Evolutionary conservation across 2,888 invertebrate genomes (phyloP).

Genomic region (Drosophila meridiana): DNA sequence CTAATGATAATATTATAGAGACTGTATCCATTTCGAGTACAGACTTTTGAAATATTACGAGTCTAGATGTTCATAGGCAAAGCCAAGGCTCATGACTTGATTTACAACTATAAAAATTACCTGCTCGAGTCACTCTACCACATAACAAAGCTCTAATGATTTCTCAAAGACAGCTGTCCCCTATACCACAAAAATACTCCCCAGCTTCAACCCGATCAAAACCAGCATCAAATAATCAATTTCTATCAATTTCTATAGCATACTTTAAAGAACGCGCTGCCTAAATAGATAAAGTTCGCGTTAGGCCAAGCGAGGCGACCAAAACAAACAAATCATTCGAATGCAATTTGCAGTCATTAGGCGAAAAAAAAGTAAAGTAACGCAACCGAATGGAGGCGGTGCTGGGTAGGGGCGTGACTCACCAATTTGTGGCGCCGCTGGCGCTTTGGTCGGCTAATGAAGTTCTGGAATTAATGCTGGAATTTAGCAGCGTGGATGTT

Average conservation of each 20-base stretch:
- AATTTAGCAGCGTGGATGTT: conserved; percentile 62
- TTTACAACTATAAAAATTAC: not conserved
- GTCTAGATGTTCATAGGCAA: not conserved
- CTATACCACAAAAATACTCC: not conserved
- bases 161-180: not conserved
- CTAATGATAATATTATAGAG: not conserved
- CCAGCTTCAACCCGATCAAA: not conserved
- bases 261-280: conserved; percentile 17
- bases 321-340: conserved; percentile 53
- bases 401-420: conserved; percentile 34
- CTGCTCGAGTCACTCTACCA: not conserved
- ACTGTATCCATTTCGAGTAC: too few relatives aligned
- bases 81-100: not conserved
- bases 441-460: conserved; percentile 71
- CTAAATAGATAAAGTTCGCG: not conserved
- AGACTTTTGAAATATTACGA: not conserved
- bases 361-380: conserved; percentile 14
- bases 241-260: not conserved
- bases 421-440: conserved; percentile 48
- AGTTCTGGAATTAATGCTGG: conserved; percentile 80
- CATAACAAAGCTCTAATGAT: not conserved
- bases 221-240: not conserved
- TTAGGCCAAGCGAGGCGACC: not conserved
- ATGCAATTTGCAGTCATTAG: conserved; percentile 62
- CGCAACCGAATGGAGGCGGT: conserved; percentile 1